Evolutionary conservation across 2,888 invertebrate species (phyloP), one percentile per base, ranked within the genome.

Genomic region (Parnassius apollo): DNA sequence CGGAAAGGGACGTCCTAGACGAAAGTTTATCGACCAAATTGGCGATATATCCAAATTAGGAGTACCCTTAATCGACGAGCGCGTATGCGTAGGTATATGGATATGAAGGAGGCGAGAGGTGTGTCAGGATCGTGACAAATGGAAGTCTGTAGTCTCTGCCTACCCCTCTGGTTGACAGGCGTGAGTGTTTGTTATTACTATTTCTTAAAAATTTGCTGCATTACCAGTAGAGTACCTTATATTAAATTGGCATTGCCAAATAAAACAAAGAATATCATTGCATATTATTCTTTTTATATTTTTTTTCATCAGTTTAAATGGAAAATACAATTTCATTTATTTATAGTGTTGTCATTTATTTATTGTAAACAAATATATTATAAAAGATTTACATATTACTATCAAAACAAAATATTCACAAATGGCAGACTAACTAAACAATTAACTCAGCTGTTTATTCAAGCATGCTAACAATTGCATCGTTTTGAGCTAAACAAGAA

Each of bases 331-430:
- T 91, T 90, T 90, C 86, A 88, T 89, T 91, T 91, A 91, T 87
- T 91, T 88, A 90, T 91, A 91, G 87, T 90, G 90, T 91, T 91
- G 90, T 91, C 89, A 91, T 91, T 91, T 88, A 88, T 87, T 87
- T 91, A 90, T 89, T 89, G 90, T 91, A 91, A 91, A 91, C 91
- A 91, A 91, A 91, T 91, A 91, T 91, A 91, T 91, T 91, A 91
- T 91, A 91, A 91, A 91, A 91, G 91, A 91, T 91, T 91, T 91
- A 91, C 91, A 91, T 91, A 91, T 91, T 90, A 91, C 90, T 91
- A 91, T 91, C 88, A 91, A 91, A 91, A 91, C 91, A 90, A 91
- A 90, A 91, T 91, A 91, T 91, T 91, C 91, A 91, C 91, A 91
- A 91, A 90, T 91, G 91, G 91, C 91, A 91, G 91, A 91, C 91